phyloP scores from a whole-genome alignment of 2,113 vertebrate genomes.

The Serilophus lunatus region DNA sequence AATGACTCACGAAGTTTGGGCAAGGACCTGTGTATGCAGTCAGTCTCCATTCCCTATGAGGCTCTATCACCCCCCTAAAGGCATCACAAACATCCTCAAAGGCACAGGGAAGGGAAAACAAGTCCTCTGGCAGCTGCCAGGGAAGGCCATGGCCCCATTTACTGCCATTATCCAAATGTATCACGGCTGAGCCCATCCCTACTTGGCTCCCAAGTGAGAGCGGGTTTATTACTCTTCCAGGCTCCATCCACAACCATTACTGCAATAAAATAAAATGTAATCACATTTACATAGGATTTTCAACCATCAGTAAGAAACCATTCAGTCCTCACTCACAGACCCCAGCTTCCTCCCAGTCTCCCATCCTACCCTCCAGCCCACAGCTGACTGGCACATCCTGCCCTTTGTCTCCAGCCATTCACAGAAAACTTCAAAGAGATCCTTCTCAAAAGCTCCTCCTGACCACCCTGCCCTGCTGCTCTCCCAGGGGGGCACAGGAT shows the following conservation, averaged over 20 bases:
- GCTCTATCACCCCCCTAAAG: neutral
- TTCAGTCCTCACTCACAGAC: neutral
- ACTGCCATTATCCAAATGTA: neutral
- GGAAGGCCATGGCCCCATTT: neutral
- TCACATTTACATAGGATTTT: conserved; percentile 27
- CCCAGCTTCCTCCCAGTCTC: neutral
- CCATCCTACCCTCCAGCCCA: neutral
- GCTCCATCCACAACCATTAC: neutral
- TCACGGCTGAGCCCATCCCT: neutral
- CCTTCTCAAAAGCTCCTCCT: neutral
- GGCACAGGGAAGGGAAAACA: neutral
- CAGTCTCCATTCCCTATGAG: accelerated
- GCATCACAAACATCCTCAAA: neutral
- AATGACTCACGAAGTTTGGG: accelerated
- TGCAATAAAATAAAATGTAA: neutral
- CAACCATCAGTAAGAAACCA: neutral
- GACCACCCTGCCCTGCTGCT: neutral
- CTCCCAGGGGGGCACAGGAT: neutral
- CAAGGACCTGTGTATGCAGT: neutral
- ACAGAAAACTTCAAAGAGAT: conserved; percentile 34
- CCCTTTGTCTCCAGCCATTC: conserved; percentile 28
- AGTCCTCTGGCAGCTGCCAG: neutral
- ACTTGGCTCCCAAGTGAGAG: neutral
- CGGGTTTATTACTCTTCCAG: neutral
- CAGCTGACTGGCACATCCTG: neutral